Conservation (phyloP, 2,888 invertebrate genomes). For the Drosophila multiciliata region DNA sequence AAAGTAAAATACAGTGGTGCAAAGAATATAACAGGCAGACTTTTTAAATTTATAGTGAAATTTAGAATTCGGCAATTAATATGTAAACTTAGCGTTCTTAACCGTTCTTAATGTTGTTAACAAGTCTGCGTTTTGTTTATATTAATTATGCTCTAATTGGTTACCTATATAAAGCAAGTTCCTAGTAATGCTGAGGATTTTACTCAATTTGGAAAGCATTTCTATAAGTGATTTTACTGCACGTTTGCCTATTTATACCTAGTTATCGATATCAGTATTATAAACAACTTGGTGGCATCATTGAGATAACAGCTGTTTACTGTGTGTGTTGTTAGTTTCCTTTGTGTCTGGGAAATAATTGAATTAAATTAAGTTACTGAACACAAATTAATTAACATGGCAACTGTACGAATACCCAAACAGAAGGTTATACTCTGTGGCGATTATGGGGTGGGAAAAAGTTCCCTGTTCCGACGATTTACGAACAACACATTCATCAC, state of each 20-base stretch:
- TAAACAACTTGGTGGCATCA: constrained; percentile 38
- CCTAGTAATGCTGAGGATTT: neutral
- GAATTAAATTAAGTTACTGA: constrained; percentile 34
- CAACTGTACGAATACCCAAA: constrained; percentile 92
- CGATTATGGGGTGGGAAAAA: constrained; percentile 98
- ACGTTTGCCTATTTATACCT: neutral
- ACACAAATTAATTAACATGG: constrained; percentile 86
- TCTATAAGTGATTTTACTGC: neutral
- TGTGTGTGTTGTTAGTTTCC: constrained; percentile 35
- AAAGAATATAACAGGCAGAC: neutral
- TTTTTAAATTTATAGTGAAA: neutral
- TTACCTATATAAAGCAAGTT: neutral
- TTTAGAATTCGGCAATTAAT: neutral
- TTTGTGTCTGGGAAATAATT: constrained; percentile 52
- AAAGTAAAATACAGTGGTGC: neutral
- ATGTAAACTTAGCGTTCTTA: neutral
- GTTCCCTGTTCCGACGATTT: constrained; percentile 95
- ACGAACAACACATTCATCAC: constrained; percentile 89
- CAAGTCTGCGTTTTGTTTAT: neutral
- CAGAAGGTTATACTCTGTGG: constrained; percentile 97
- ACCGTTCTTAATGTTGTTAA: neutral
- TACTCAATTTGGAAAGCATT: neutral
- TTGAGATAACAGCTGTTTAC: constrained; percentile 42
- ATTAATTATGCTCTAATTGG: neutral
- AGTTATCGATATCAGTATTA: constrained; percentile 13